phyloP scores from a whole-genome alignment of 2,888 invertebrate species.

The Drosophila helvetica region DNA sequence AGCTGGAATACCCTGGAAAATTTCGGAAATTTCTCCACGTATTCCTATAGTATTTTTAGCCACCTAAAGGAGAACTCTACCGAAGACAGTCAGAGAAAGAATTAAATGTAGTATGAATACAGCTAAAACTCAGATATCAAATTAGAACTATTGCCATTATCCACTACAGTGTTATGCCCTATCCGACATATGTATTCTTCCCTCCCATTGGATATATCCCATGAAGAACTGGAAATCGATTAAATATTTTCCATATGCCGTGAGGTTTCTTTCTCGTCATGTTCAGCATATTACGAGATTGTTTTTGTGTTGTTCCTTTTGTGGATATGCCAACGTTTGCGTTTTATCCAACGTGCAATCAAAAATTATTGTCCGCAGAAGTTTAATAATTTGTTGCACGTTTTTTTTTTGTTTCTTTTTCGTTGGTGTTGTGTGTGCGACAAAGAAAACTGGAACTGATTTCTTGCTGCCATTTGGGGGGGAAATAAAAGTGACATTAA shows the following conservation, averaged over 20 bases:
- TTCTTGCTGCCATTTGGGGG: constrained; percentile 16
- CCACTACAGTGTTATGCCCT: too few relatives aligned
- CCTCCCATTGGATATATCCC: background rate
- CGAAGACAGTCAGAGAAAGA: too few relatives aligned
- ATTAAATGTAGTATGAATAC: too few relatives aligned
- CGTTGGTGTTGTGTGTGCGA: constrained; percentile 1
- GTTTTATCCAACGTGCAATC: constrained; percentile 16
- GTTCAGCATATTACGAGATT: constrained; percentile 27
- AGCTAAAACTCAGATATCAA: too few relatives aligned
- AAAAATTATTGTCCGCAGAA: constrained; percentile 6
- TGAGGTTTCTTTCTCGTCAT: constrained; percentile 26
- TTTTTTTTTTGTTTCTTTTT: constrained; percentile 2
- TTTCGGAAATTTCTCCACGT: too few relatives aligned
- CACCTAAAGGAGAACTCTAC: too few relatives aligned
- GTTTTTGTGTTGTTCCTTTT: background rate
- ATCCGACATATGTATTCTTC: background rate
- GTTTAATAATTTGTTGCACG: constrained; percentile 40
- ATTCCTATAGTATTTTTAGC: too few relatives aligned
- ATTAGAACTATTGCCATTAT: too few relatives aligned
- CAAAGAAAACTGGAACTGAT: constrained; percentile 38
- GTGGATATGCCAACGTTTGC: constrained; percentile 27
- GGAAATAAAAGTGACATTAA: constrained; percentile 22
- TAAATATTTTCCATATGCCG: constrained; percentile 25
- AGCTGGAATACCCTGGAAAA: background rate
- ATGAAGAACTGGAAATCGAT: constrained; percentile 9